Conservation (phyloP, 2,888 invertebrate species). For the Tethea ocularis region DNA sequence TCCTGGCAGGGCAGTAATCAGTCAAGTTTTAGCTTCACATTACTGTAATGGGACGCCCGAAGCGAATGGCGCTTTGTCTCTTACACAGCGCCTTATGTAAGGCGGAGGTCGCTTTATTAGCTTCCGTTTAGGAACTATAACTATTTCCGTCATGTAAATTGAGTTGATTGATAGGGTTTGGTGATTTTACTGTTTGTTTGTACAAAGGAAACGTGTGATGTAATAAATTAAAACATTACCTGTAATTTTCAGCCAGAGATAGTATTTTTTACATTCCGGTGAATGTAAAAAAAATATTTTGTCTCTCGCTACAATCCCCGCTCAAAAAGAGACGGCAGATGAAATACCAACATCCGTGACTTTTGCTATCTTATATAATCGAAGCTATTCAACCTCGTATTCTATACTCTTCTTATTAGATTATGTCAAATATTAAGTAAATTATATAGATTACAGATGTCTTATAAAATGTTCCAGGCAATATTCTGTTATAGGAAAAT, state of each 20-base stretch:
- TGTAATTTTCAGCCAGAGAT: too few species aligned
- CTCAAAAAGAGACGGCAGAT: constrained; percentile 15
- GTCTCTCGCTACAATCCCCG: constrained; percentile 13
- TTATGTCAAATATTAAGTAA: constrained; percentile 7
- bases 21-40: constrained; percentile 76
- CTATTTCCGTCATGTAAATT: constrained; percentile 31
- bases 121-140: constrained; percentile 28
- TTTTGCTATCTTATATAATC: constrained; percentile 48
- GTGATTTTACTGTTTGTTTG: neutral
- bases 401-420: constrained; percentile 37
- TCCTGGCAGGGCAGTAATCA: constrained; percentile 66
- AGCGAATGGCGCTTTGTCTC: constrained; percentile 59
- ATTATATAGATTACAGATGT: neutral
- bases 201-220: neutral
- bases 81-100: constrained; percentile 47
- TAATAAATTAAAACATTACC: neutral
- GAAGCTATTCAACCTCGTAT: constrained; percentile 44
- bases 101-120: constrained; percentile 28
- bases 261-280: neutral
- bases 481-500: constrained; percentile 33
- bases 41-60: constrained; percentile 67
- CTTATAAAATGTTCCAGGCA: neutral
- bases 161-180: constrained; percentile 11
- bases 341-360: constrained; percentile 27
- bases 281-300: too few species aligned